A percentile compares a stretch with the other conserved stretches of the same genome.
Conservation (phyloP, 2,113 vertebrate species). For the Phaethon lepturus region DNA sequence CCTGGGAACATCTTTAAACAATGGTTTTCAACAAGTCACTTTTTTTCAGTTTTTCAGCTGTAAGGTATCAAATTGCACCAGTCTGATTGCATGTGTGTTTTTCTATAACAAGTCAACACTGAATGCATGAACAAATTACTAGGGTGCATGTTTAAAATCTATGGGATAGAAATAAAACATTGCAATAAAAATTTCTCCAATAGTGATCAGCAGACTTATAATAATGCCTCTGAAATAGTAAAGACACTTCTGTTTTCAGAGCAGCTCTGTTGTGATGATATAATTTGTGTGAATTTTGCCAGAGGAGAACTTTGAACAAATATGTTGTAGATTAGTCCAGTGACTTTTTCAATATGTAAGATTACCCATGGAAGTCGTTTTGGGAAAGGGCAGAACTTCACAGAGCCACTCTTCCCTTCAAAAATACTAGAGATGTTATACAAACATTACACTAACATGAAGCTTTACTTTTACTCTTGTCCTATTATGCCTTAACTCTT, state of each 20-base stretch:
- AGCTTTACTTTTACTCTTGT: not conserved
- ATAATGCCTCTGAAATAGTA: not conserved
- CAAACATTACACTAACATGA: not conserved
- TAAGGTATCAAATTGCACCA: conserved; percentile 34
- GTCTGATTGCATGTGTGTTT: conserved; percentile 32
- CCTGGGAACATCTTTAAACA: conserved; percentile 54
- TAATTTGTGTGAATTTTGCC: not conserved
- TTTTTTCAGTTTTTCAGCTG: not conserved
- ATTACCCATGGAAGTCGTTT: not conserved
- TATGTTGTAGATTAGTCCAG: conserved; percentile 16
- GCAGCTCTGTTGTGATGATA: not conserved
- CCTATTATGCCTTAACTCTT: not conserved
- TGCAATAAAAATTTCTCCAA: not conserved
- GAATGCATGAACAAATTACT: not conserved
- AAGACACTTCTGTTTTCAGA: conserved; percentile 21
- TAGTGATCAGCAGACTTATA: not conserved
- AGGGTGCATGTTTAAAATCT: not conserved
- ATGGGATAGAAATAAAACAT: not conserved
- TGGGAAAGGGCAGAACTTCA: conserved; percentile 2
- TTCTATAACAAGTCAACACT: conserved; percentile 36
- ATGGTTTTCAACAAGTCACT: conserved; percentile 52
- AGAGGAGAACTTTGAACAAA: conserved; percentile 8
- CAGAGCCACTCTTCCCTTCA: not conserved
- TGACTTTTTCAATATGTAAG: conserved; percentile 31
- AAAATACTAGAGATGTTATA: not conserved